Evolutionary conservation across 92 coral and sea anemone species (phyloP).

Genomic region (Plumapathes pennacea): DNA sequence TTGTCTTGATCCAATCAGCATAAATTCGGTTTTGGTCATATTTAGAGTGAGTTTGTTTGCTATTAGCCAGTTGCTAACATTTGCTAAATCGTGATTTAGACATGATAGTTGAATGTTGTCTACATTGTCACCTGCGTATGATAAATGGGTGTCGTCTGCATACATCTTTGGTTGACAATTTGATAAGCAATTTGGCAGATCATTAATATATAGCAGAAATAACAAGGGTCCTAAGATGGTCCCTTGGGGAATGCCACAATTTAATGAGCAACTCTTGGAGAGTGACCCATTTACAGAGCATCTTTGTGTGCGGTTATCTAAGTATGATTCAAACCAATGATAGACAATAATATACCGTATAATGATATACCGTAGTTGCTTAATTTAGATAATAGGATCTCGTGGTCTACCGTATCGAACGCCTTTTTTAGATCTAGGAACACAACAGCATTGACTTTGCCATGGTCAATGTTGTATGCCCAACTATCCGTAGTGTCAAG

Average conservation of each 20-base stretch:
- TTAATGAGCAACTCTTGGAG: conserved; percentile 1
- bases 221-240: conserved; percentile 20
- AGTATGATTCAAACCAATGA: no score
- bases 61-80: not conserved
- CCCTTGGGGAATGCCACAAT: conserved; percentile 27
- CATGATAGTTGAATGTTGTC: no score
- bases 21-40: conserved; percentile 16
- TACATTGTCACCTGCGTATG: no score
- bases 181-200: no score
- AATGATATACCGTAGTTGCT: no score
- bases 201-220: conserved; percentile 18
- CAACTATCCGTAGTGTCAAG: conserved; percentile 16
- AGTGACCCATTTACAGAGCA: conserved; percentile 7
- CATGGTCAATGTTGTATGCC: conserved; percentile 9
- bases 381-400: no score
- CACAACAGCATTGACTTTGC: conserved; percentile 9
- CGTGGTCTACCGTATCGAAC: not conserved
- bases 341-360: no score
- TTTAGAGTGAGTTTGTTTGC: conserved; percentile 3
- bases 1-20: conserved; percentile 10
- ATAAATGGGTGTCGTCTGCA: no score
- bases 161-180: no score
- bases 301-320: conserved; percentile 9
- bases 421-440: conserved; percentile 19
- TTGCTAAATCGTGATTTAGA: conserved; percentile 1